These are phyloP conservation scores for Hyphantria cunea DNA, from an alignment of 1,140 invertebrate species.

Conservation along the genomic window DNA sequence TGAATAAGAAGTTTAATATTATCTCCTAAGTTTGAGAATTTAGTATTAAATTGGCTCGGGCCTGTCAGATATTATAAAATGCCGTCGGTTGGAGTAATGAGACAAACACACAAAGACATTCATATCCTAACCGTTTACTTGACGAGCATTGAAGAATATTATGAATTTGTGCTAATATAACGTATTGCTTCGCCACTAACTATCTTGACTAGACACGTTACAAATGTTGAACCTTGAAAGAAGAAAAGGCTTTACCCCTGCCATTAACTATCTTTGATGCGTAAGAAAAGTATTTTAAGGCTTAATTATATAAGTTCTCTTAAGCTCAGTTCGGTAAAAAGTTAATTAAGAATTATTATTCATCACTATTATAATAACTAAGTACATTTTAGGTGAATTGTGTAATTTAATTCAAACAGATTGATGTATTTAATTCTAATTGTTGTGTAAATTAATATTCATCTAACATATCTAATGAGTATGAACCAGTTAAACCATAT, in stretches of 20 bases:
- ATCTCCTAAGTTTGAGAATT: too few relatives aligned
- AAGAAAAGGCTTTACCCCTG: conserved; percentile 11
- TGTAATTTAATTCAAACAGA: neutral
- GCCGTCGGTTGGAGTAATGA: too few relatives aligned
- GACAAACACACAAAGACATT: too few relatives aligned
- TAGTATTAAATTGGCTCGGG: too few relatives aligned
- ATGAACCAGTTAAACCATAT: neutral
- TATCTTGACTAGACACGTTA: too few relatives aligned
- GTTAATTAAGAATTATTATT: conserved; percentile 23
- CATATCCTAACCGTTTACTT: too few relatives aligned
- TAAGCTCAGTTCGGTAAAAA: conserved; percentile 8
- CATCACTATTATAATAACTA: conserved; percentile 7
- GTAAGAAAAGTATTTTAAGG: conserved; percentile 17
- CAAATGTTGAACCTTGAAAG: conserved; percentile 3
- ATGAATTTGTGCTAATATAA: too few relatives aligned
- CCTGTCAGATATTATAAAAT: too few relatives aligned
- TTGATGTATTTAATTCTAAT: neutral
- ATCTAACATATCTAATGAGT: neutral
- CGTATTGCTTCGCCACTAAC: too few relatives aligned
- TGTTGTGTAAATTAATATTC: neutral
- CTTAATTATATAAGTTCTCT: conserved; percentile 19
- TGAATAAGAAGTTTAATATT: too few relatives aligned
- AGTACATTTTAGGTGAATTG: conserved; percentile 6
- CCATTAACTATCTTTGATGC: conserved; percentile 24
- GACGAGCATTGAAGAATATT: too few relatives aligned